phyloP scores from a whole-genome alignment of 2,797 vertebrate species.

The Phataginus tricuspis region DNA sequence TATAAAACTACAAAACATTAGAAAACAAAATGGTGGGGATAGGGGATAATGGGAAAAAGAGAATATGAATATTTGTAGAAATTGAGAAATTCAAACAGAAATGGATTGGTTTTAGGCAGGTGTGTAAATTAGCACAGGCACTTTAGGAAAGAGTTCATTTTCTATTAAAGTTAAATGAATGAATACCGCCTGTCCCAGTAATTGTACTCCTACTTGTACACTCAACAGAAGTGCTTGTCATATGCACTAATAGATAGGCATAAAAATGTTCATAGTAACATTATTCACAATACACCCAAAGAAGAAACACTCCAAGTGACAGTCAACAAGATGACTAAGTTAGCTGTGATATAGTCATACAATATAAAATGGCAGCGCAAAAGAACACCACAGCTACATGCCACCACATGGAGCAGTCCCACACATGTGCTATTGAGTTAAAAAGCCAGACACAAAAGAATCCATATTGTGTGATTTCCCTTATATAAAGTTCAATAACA shows the following conservation, averaged over 20 bases:
- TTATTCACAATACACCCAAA: neutral
- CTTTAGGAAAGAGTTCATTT: slow-evolving; percentile 19
- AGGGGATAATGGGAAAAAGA: slow-evolving; percentile 13
- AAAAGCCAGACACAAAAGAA: neutral
- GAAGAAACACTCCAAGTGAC: neutral
- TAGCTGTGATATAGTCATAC: neutral
- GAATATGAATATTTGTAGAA: slow-evolving; percentile 77
- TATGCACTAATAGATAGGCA: neutral
- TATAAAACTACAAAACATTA: slow-evolving; percentile 81
- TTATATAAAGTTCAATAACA: neutral
- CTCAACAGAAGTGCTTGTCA: neutral
- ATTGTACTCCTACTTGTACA: neutral
- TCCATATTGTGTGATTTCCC: neutral
- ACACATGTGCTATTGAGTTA: neutral
- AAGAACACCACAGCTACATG: neutral
- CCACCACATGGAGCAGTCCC: neutral
- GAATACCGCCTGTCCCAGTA: neutral
- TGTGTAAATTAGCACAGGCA: neutral
- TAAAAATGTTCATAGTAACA: neutral
- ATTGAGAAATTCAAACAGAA: slow-evolving; percentile 15
- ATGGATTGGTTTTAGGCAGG: neutral
- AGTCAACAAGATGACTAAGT: neutral
- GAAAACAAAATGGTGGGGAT: slow-evolving; percentile 62
- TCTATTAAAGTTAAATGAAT: neutral
- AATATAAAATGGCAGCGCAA: neutral